Evolutionary conservation across 1,140 invertebrate species (phyloP).

Genomic region (Melanaphis sacchari): DNA sequence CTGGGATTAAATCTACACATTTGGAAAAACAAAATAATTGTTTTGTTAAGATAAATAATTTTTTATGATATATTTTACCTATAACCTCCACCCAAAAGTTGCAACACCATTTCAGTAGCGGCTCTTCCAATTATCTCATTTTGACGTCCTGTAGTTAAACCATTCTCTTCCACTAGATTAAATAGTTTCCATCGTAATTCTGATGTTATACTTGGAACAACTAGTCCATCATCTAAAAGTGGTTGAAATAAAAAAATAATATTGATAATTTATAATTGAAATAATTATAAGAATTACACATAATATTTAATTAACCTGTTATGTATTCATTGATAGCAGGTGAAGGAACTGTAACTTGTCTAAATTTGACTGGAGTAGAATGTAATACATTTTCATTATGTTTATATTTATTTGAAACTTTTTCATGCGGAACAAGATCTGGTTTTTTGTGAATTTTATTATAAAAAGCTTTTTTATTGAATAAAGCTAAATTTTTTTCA

Average conservation of each 20-base stretch:
- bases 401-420: slow-evolving; percentile 68
- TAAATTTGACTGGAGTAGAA: slow-evolving; percentile 70
- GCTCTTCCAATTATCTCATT: slow-evolving; percentile 79
- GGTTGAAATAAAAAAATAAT: slow-evolving; percentile 7
- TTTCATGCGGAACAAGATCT: slow-evolving; percentile 70
- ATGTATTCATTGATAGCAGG: slow-evolving; percentile 74
- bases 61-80: slow-evolving; percentile 64
- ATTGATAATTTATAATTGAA: background rate
- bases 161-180: slow-evolving; percentile 71
- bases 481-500: slow-evolving; percentile 89
- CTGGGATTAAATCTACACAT: slow-evolving; percentile 72
- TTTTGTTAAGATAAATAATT: background rate
- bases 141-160: slow-evolving; percentile 73
- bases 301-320: slow-evolving; percentile 66
- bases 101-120: slow-evolving; percentile 79
- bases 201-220: slow-evolving; percentile 78
- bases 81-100: slow-evolving; percentile 77
- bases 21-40: background rate
- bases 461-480: slow-evolving; percentile 76
- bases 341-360: slow-evolving; percentile 76
- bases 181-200: slow-evolving; percentile 74
- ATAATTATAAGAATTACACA: background rate
- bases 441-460: slow-evolving; percentile 63
- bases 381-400: slow-evolving; percentile 87
- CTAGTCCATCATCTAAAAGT: slow-evolving; percentile 73